Conservation (phyloP, 1,140 invertebrate species). For the Anagrus nilaparvatae region DNA sequence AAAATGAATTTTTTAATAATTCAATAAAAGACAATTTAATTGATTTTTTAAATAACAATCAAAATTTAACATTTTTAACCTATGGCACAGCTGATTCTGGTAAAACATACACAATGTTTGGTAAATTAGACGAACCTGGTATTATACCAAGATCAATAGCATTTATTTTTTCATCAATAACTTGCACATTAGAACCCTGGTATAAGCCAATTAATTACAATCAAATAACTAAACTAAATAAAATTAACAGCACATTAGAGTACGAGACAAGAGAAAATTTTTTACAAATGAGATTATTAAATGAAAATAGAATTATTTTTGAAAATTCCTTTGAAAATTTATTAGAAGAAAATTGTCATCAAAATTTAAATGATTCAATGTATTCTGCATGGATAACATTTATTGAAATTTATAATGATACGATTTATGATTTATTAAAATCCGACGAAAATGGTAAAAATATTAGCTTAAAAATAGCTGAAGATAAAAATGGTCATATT, state of each 20-base stretch:
- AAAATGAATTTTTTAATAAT: conserved; percentile 25
- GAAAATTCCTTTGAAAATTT: too few species aligned
- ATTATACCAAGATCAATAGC: conserved; percentile 67
- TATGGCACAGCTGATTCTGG: conserved; percentile 34
- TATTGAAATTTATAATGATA: conserved; percentile 87
- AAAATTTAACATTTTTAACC: conserved; percentile 29
- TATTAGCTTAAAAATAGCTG: conserved; percentile 44
- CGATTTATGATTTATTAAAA: conserved; percentile 70
- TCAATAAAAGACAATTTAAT: conserved; percentile 19
- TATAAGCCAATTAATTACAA: conserved; percentile 40
- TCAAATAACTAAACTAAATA: conserved; percentile 35
- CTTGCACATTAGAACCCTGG: conserved; percentile 28
- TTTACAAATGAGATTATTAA: too few species aligned
- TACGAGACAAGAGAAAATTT: conserved; percentile 24
- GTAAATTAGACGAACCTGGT: conserved; percentile 56
- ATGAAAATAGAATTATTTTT: too few species aligned
- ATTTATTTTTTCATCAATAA: conserved; percentile 52
- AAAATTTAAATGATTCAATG: conserved; percentile 15
- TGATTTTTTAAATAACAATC: conserved; percentile 26
- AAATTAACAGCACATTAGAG: conserved; percentile 25
- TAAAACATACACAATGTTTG: conserved; percentile 65
- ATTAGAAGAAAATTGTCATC: conserved; percentile 5
- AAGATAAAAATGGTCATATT: conserved; percentile 51
- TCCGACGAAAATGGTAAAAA: conserved; percentile 26
- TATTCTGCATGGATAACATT: conserved; percentile 72